phyloP scores from a whole-genome alignment of 1,140 invertebrate genomes.

The Aphelenchoides besseyi region DNA sequence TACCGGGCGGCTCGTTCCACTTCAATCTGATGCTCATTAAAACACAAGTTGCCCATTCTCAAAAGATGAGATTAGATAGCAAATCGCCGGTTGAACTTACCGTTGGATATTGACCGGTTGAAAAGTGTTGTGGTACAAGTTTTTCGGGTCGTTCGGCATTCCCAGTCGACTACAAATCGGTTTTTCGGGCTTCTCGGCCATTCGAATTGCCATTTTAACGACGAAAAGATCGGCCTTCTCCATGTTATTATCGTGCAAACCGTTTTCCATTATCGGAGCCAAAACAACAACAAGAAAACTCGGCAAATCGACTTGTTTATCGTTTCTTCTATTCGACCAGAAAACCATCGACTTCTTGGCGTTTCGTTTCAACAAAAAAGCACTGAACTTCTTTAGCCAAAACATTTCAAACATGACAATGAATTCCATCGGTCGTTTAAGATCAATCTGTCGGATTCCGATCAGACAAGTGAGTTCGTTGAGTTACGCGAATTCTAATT shows the following conservation, averaged over 20 bases:
- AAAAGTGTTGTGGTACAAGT: neutral
- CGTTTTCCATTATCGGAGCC: neutral
- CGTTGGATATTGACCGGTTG: neutral
- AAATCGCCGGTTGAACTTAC: neutral
- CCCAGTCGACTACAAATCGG: neutral
- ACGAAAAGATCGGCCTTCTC: neutral
- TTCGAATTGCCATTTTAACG: neutral
- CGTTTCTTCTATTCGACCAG: too few species aligned
- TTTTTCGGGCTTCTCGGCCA: neutral
- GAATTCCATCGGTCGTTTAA: too few species aligned
- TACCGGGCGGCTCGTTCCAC: neutral
- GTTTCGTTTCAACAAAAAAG: too few species aligned
- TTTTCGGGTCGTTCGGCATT: slow-evolving; percentile 1
- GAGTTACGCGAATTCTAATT: slow-evolving; percentile 16
- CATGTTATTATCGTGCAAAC: neutral
- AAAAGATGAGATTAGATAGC: neutral
- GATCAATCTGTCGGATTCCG: too few species aligned
- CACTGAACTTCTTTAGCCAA: too few species aligned
- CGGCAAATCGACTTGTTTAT: too few species aligned
- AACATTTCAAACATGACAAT: too few species aligned
- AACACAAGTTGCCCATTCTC: slow-evolving; percentile 7
- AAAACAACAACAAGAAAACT: too few species aligned
- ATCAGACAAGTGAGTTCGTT: neutral
- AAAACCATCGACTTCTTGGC: too few species aligned
- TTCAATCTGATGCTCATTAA: neutral